Percentiles rank a stretch among this genome's conserved stretches.
phyloP scores from a whole-genome alignment of 2,113 vertebrate genomes.

The Oreochromis aureus region DNA sequence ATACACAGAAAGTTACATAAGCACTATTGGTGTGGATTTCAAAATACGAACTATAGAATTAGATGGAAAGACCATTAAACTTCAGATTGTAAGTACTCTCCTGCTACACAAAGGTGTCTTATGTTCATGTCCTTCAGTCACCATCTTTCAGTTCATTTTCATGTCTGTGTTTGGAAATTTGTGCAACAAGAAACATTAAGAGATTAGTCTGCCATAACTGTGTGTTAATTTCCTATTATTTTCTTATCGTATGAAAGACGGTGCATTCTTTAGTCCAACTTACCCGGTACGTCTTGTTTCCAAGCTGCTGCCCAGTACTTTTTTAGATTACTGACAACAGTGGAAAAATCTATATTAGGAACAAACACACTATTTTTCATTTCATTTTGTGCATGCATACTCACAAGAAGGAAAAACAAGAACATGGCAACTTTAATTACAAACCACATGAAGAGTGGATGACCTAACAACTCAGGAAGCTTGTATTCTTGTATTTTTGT shows the following conservation, averaged over 20 bases:
- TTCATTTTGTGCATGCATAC: background rate
- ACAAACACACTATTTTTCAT: background rate
- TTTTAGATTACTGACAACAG: background rate
- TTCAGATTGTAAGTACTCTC: conserved; percentile 92
- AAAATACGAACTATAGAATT: conserved; percentile 99
- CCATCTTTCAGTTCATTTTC: background rate
- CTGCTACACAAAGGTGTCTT: background rate
- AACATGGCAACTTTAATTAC: background rate
- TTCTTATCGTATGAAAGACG: background rate
- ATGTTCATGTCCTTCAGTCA: background rate
- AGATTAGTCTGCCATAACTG: fast-evolving
- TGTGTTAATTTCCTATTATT: background rate
- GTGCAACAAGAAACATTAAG: background rate
- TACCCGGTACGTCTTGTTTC: background rate
- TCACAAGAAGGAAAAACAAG: background rate
- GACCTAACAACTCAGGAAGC: background rate
- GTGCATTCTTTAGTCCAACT: fast-evolving
- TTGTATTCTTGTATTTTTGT: background rate
- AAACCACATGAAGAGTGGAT: background rate
- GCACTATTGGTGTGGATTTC: conserved; percentile 99
- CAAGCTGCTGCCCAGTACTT: background rate
- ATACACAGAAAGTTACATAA: conserved; percentile 99
- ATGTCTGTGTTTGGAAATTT: background rate
- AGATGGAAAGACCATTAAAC: conserved; percentile 99
- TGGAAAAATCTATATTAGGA: background rate